Evolutionary conservation across 2,888 invertebrate species (phyloP).

Genomic region (Cephus runcator): DNA sequence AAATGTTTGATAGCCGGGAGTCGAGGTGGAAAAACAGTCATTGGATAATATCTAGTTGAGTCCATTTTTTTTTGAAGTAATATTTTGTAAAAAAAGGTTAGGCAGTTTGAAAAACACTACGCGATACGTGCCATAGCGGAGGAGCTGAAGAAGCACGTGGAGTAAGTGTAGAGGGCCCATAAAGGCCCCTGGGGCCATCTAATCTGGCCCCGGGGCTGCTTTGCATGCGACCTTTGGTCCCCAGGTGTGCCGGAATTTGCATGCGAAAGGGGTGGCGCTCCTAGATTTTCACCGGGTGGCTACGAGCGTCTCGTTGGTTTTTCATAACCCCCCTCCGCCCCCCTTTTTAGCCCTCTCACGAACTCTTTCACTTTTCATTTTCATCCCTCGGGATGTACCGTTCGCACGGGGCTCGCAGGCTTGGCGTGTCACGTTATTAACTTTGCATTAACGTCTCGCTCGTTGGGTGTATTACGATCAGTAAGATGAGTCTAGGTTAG

Average conservation of each 20-base stretch:
- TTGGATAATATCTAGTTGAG: background rate
- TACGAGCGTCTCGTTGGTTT: slow-evolving; percentile 28
- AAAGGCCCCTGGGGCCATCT: slow-evolving; percentile 30
- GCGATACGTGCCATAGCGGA: background rate
- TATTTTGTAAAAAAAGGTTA: background rate
- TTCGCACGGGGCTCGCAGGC: slow-evolving; percentile 40
- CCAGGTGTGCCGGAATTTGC: slow-evolving; percentile 64
- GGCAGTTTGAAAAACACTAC: background rate
- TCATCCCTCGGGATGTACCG: slow-evolving; percentile 14
- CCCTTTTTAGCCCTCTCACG: slow-evolving; percentile 14
- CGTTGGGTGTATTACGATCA: background rate
- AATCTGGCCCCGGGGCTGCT: slow-evolving; percentile 54
- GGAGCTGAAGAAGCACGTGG: background rate
- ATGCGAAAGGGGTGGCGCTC: slow-evolving; percentile 61
- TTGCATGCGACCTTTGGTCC: slow-evolving; percentile 61
- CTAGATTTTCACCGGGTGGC: slow-evolving; percentile 31
- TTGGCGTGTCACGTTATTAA: slow-evolving; percentile 59
- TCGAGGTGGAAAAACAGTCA: background rate
- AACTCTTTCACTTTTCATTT: slow-evolving; percentile 25
- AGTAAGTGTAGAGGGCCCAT: background rate
- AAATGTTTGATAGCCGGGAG: slow-evolving; percentile 14
- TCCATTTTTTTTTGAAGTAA: background rate
- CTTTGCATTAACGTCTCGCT: slow-evolving; percentile 36
- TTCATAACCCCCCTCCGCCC: slow-evolving; percentile 24
- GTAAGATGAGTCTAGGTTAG: background rate